Evolutionary conservation across 2,113 vertebrate genomes (phyloP).

Genomic region (Myotis yumanensis): DNA sequence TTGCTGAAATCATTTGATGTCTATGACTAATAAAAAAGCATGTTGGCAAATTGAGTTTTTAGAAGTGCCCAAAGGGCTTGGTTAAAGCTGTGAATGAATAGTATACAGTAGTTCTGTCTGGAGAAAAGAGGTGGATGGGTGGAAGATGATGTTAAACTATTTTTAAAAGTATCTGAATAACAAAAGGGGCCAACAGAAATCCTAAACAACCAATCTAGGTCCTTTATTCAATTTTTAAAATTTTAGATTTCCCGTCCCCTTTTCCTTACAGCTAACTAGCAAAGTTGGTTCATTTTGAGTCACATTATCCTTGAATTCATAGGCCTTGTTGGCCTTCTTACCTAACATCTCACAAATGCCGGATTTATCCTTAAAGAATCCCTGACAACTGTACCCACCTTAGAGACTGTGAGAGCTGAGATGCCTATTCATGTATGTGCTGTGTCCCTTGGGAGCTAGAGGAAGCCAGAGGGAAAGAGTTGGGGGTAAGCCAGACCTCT

Average conservation of each 20-base stretch:
- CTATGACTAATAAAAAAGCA: conserved; percentile 55
- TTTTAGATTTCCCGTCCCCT: background rate
- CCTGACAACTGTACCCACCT: background rate
- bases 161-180: conserved; percentile 14
- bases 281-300: conserved; percentile 4
- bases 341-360: background rate
- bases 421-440: background rate
- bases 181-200: background rate
- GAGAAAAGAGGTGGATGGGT: background rate
- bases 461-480: background rate
- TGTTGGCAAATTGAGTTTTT: conserved; percentile 59
- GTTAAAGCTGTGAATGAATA: conserved; percentile 46
- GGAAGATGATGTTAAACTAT: background rate
- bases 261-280: conserved; percentile 25
- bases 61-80: conserved; percentile 54
- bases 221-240: conserved; percentile 13
- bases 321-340: background rate
- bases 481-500: background rate
- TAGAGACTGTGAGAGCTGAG: background rate
- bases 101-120: conserved; percentile 17
- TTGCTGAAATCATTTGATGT: conserved; percentile 68
- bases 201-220: background rate
- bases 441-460: background rate
- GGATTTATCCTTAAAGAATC: conserved; percentile 2
- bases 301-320: background rate